Conservation (phyloP, 1,140 invertebrate genomes). For the Drosophila obscura region DNA sequence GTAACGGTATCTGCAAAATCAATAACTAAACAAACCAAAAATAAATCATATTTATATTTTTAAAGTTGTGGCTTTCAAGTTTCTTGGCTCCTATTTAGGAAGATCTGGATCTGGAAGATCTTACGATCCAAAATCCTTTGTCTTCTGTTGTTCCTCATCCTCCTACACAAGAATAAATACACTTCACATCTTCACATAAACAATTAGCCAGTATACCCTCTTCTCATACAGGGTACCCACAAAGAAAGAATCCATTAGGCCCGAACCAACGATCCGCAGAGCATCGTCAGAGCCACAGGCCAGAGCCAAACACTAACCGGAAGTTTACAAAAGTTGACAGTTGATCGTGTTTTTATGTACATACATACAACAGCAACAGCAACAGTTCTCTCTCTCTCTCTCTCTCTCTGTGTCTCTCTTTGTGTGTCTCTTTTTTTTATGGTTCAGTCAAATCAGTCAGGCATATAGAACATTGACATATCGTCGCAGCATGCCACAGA, state of each 20-base stretch:
- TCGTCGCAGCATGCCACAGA: constrained; percentile 43
- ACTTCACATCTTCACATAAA: no score
- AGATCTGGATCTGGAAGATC: no score
- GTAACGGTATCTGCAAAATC: no score
- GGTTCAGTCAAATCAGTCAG: constrained; percentile 57
- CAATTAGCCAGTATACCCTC: neutral
- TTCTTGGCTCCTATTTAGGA: no score
- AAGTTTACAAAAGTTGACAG: constrained; percentile 78
- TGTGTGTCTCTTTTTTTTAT: constrained; percentile 29
- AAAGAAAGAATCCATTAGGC: constrained; percentile 61
- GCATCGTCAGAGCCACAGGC: no score
- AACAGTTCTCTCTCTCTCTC: constrained; percentile 10
- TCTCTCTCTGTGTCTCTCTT: neutral
- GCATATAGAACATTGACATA: constrained; percentile 79
- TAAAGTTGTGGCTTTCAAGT: no score
- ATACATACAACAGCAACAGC: constrained; percentile 26
- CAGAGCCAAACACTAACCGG: constrained; percentile 53
- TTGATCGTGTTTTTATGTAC: constrained; percentile 45
- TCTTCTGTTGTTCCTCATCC: no score
- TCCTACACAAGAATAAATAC: no score
- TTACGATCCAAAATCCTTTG: no score
- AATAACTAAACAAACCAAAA: no score
- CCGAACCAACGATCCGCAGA: constrained; percentile 59
- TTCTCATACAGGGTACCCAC: constrained; percentile 23
- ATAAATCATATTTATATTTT: no score